Base-by-base conservation (phyloP, 2,888 invertebrate species). In the Globia sparganii region DNA sequence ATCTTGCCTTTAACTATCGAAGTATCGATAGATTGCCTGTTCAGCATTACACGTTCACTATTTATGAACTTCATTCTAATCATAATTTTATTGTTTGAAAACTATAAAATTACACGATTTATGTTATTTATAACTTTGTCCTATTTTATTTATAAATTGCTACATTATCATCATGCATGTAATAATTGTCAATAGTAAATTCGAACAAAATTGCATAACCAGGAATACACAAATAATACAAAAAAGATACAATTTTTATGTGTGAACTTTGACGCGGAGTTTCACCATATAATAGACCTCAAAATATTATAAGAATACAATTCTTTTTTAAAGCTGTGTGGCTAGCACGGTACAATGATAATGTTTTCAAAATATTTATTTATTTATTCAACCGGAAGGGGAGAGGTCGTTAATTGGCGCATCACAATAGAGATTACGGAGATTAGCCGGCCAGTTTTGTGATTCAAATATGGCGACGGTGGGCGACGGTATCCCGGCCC, bases 341-440 rank as follows among this genome's bases (percentile, higher is more conserved):
- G 91, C 91, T 89, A 87, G 31, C 77, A 86, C 82, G 88, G 84
- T 86, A 86, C 88, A 86, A 70, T 78, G 87, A 83, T 81, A 43
- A 90, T 91, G 91, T 92, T 94, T 94, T 92, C 88, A 92, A 92
- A 93, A 94, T 95, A 95, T 95, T 94, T 95, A 95, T 94, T 94
- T 95, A 94, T 94, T 95, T 94, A 95, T 95, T 95, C 94, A 94
- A 92, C 94, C 96, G 96, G 95, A 96, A 96, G 95, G 96, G 96
- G 95, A 95, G 95, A 95, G 73, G 93, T 89, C 91, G 62, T 93
- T 96, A 96, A 96, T 96, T 96, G 96, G 96, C 94, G 90, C 92
- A 89, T 91, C 90, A 96, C 96, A 96, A 96, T 95, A 91, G 95
- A 94, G 96, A 96, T 96, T 96, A 96, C 91, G 89, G 91, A 92